These are phyloP conservation scores for Spodoptera exigua DNA, from an alignment of 2,888 invertebrate genomes.

Conservation along the genomic window DNA sequence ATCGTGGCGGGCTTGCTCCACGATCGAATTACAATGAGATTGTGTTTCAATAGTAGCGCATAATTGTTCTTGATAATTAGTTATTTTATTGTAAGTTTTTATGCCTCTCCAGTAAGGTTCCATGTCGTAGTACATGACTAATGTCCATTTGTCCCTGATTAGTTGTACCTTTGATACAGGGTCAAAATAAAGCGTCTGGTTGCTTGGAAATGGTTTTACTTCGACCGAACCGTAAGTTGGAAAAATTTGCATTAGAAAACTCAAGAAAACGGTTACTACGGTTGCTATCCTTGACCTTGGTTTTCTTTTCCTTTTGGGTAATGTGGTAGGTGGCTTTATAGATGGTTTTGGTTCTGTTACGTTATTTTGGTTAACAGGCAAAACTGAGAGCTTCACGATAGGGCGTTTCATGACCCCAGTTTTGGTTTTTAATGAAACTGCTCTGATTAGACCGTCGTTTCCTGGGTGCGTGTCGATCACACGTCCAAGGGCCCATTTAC, in stretches of 20 bases:
- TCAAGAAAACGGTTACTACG: neutral
- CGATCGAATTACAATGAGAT: slow-evolving; percentile 1
- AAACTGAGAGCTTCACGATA: slow-evolving; percentile 1
- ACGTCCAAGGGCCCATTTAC: no score
- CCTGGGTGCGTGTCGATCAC: slow-evolving; percentile 2
- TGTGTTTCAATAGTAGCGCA: slow-evolving; percentile 1
- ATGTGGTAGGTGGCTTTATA: neutral
- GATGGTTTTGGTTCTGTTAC: neutral
- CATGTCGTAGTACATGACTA: slow-evolving; percentile 11
- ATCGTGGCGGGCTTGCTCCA: slow-evolving; percentile 2
- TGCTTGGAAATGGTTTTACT: neutral
- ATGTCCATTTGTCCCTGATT: slow-evolving; percentile 3
- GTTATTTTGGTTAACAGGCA: neutral
- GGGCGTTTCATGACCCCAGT: slow-evolving; percentile 5
- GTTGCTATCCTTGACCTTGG: neutral
- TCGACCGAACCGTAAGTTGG: neutral
- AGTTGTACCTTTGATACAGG: neutral
- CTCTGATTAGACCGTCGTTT: slow-evolving; percentile 2
- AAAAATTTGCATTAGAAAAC: neutral
- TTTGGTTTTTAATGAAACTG: slow-evolving; percentile 6
- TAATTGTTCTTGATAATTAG: slow-evolving; percentile 4
- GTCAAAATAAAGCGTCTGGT: slow-evolving; percentile 1
- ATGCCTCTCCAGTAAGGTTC: slow-evolving; percentile 3
- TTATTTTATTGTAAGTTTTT: neutral
- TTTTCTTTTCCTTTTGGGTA: neutral